A percentile compares a stretch with the other conserved stretches of the same genome.
phyloP scores from a whole-genome alignment of 2,797 vertebrate genomes.

The Limosa lapponica region DNA sequence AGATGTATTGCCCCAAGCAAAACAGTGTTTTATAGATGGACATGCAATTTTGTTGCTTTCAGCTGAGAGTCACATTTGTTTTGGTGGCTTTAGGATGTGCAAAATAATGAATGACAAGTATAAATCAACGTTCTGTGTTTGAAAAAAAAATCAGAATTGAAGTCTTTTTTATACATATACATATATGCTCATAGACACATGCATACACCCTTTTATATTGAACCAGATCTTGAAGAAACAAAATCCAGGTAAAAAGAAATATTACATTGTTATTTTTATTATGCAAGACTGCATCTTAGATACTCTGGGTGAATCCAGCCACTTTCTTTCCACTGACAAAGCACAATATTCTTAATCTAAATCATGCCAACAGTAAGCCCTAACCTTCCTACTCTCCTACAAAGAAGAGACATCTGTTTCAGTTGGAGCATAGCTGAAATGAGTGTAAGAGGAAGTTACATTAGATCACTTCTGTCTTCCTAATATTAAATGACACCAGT shows the following conservation, averaged over 20 bases:
- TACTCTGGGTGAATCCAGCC: background rate
- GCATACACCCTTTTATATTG: background rate
- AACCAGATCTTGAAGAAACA: background rate
- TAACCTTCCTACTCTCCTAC: background rate
- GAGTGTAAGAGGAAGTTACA: background rate
- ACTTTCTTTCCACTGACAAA: background rate
- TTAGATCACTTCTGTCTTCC: conserved; percentile 16
- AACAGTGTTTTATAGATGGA: conserved; percentile 82
- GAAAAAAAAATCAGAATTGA: background rate
- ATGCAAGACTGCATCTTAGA: background rate
- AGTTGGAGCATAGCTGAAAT: background rate
- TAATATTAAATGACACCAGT: conserved; percentile 53
- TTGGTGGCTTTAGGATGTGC: conserved; percentile 46
- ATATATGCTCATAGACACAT: fast-evolving
- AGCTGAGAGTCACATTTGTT: conserved; percentile 58
- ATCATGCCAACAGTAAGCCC: background rate
- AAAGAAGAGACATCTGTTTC: background rate
- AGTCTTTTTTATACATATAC: background rate
- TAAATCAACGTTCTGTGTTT: background rate
- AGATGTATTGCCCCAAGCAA: conserved; percentile 86
- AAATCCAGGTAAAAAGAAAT: background rate
- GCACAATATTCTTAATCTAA: background rate
- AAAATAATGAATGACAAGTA: conserved; percentile 12
- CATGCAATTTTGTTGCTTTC: conserved; percentile 74
- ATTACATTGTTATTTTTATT: background rate